A percentile compares a stretch with the other conserved stretches of the same genome.
Evolutionary conservation across 2,888 invertebrate species (phyloP).

Genomic region (Chrysina gloriosa): DNA sequence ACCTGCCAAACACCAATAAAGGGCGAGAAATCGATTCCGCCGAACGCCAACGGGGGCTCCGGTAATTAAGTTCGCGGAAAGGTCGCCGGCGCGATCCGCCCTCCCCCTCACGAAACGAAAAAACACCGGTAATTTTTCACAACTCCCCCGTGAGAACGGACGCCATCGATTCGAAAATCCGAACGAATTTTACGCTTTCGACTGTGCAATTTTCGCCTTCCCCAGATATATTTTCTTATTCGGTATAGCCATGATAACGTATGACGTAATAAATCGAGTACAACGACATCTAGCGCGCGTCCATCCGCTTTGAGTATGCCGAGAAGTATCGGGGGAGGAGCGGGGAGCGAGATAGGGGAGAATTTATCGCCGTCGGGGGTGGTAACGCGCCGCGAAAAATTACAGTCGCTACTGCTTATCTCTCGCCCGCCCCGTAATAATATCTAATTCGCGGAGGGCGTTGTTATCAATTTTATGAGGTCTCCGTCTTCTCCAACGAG

Average conservation of each 20-base stretch:
- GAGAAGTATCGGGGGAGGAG: no score
- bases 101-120: no score
- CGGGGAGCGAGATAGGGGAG: background rate
- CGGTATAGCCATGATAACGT: no score
- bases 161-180: no score
- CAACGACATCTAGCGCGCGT: no score
- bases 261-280: no score
- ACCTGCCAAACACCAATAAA: background rate
- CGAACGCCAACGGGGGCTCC: background rate
- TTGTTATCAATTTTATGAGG: slow-evolving; percentile 11
- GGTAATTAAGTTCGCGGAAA: background rate
- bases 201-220: no score
- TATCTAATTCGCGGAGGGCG: background rate
- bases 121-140: no score
- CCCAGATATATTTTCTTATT: no score
- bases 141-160: no score
- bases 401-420: background rate
- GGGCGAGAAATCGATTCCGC: background rate
- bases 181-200: no score
- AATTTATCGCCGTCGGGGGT: background rate
- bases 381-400: slow-evolving; percentile 10
- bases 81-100: background rate
- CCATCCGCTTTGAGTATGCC: no score
- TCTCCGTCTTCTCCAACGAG: background rate
- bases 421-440: background rate